Conservation (phyloP, 1,140 invertebrate genomes). For the Caenorhabditis brenneri region DNA sequence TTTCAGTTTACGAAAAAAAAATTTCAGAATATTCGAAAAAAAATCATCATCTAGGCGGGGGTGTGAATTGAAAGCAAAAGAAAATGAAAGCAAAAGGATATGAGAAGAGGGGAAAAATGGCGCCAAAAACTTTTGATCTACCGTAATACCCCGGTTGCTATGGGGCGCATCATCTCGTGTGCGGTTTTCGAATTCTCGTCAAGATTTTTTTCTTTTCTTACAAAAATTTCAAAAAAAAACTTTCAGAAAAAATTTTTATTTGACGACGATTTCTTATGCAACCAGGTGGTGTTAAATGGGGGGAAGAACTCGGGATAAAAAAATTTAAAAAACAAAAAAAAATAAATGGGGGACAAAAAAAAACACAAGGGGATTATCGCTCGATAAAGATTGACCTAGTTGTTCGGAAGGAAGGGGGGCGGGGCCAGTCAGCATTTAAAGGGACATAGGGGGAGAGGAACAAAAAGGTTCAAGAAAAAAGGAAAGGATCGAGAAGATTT, state of each 20-base stretch:
- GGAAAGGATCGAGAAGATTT: constrained; percentile 7
- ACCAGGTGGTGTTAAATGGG: not conserved
- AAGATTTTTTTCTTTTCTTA: not conserved
- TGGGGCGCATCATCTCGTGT: constrained; percentile 10
- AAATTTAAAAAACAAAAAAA: too few species aligned
- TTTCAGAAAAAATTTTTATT: constrained; percentile 14
- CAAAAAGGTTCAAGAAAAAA: not conserved
- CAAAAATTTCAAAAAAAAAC: not conserved
- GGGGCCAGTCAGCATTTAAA: too few species aligned
- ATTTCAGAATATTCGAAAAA: too few species aligned
- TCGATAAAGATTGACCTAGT: constrained; percentile 40
- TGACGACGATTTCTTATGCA: constrained; percentile 42
- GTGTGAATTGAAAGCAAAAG: too few species aligned
- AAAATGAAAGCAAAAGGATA: not conserved
- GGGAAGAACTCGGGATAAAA: not conserved
- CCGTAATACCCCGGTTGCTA: not conserved
- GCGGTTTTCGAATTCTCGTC: constrained; percentile 7
- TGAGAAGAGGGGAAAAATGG: not conserved
- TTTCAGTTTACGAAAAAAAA: too few species aligned
- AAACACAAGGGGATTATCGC: not conserved
- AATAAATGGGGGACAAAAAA: not conserved
- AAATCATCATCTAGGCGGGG: not conserved
- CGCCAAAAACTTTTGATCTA: not conserved
- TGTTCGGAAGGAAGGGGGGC: not conserved
- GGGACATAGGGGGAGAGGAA: not conserved